phyloP scores from a whole-genome alignment of 1,140 invertebrate species.

The Odontomachus brunneus region DNA sequence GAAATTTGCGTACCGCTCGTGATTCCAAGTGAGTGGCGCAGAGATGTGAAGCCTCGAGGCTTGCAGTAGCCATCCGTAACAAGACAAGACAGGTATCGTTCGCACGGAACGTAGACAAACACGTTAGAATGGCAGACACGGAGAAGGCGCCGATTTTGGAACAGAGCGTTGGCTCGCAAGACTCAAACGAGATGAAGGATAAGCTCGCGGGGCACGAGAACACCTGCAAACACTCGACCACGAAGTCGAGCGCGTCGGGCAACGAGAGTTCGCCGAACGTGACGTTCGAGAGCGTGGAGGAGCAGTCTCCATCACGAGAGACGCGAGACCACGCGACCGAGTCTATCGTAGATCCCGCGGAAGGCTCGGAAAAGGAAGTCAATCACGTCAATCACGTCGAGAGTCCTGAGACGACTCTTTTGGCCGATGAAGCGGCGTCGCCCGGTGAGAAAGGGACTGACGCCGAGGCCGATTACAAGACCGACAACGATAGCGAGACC shows the following conservation, averaged over 20 bases:
- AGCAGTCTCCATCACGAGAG: conserved; percentile 10
- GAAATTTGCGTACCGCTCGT: neutral
- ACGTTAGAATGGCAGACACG: too few relatives aligned
- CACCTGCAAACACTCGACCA: conserved; percentile 5
- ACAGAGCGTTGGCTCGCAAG: too few relatives aligned
- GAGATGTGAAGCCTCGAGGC: too few relatives aligned
- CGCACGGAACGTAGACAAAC: too few relatives aligned
- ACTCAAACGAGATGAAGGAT: neutral
- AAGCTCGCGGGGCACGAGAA: neutral
- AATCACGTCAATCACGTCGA: neutral
- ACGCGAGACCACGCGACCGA: neutral
- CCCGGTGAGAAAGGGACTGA: neutral
- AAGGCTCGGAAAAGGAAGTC: neutral
- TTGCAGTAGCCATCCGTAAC: too few relatives aligned
- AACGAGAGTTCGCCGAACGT: neutral
- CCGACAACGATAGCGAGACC: neutral
- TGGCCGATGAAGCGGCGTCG: neutral
- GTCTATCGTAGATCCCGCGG: neutral
- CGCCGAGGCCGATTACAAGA: neutral
- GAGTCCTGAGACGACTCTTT: neutral
- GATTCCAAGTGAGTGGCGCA: too few relatives aligned
- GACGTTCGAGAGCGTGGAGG: conserved; percentile 4
- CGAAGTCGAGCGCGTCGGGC: neutral
- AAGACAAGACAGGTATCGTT: too few relatives aligned
- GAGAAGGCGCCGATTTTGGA: neutral